These are phyloP conservation scores for Aphaenogaster rudis DNA, from an alignment of 1,140 invertebrate genomes.

Conservation along the genomic window DNA sequence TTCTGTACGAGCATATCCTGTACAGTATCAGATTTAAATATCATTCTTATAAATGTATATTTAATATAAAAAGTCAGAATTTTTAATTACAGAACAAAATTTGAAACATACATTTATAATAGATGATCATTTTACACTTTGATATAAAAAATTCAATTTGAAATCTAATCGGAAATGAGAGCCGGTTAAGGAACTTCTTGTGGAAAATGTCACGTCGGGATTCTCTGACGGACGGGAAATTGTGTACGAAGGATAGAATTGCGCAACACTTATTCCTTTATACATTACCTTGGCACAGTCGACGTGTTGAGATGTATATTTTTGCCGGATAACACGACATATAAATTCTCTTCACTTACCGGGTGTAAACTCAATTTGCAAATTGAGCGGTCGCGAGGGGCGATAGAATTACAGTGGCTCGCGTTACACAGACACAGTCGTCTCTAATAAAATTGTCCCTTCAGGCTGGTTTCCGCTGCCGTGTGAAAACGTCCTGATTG, in stretches of 20 bases:
- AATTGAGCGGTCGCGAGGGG: constrained; percentile 29
- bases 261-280: neutral
- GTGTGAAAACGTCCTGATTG: constrained; percentile 26
- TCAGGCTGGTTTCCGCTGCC: neutral
- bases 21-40: neutral
- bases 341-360: neutral
- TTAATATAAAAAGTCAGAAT: neutral
- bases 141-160: neutral
- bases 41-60: neutral
- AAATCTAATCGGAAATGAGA: neutral
- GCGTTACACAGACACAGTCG: neutral
- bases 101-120: neutral
- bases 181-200: neutral
- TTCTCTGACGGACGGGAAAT: neutral
- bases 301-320: neutral
- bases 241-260: neutral
- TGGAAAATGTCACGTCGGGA: neutral
- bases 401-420: constrained; percentile 9
- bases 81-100: neutral
- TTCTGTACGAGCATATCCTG: neutral
- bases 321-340: constrained; percentile 4
- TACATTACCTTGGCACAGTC: constrained; percentile 21
- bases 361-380: constrained; percentile 23
- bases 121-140: neutral
- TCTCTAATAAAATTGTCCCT: constrained; percentile 45